Base-by-base conservation (phyloP, 2,888 invertebrate species). In the Sussaba pulchella region DNA sequence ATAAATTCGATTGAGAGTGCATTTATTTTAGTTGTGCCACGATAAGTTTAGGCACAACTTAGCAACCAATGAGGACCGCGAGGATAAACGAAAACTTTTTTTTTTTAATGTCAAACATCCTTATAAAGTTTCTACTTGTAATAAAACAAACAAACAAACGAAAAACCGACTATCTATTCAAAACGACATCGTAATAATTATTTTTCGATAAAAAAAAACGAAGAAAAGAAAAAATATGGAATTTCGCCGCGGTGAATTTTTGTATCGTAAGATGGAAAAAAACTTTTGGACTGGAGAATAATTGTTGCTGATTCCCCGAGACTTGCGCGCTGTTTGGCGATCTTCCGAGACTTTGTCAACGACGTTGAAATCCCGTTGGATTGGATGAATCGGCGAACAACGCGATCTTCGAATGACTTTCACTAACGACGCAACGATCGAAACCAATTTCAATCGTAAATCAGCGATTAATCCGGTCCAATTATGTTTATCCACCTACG, bases 71-170 rank as follows among this genome's bases (percentile, higher is more conserved):
- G n/a, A 61, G 57, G 71, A 72, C 59, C 66, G 66, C 64, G 73
- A 10, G 61, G 76, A 14, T 57, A 31, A 14, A 50, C 57, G 57
- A 41, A 39, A 19, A 74, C 36, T 67, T 80, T 63, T 74, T 78
- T 78, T 78, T 57, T 73, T 78, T 75, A 78, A 66, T 81, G 82
- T 78, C 71, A 72, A 82, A 81, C 77, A 82, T 81, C 78, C 81
- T 72, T 78, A 78, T 69, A 75, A 75, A 45, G 69, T 78, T 81
- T 75, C 67, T 69, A 78, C 39, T 45, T 61, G 80, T 70, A 80
- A 80, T 75, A 81, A 82, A 77, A 75, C 26, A 39, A 45, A 74
- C 12, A 70, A 75, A 67, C 36, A 39, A 45, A 74, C 14, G 66
- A 75, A 67, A 31, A 17, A 81, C 75, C 24, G 47, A 74, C 21